These are phyloP conservation scores for Spheniscus humboldti DNA, from an alignment of 2,797 vertebrate genomes.

Conservation along the genomic window DNA sequence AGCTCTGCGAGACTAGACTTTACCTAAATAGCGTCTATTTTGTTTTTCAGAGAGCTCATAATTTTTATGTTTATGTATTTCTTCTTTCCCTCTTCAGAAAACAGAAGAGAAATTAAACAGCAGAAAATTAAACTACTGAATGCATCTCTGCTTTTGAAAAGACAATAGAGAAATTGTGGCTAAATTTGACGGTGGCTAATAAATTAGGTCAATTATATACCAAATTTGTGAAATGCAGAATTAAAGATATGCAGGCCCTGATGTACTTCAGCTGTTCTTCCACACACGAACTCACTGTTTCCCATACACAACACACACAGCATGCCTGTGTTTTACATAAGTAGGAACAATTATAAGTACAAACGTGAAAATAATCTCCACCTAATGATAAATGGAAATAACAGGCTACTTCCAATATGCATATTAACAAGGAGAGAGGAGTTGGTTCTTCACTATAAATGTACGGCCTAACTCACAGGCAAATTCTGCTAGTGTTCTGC, in stretches of 20 bases:
- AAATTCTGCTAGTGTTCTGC: slow-evolving; percentile 43
- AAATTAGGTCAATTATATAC: not conserved
- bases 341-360: slow-evolving; percentile 30
- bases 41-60: not conserved
- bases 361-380: slow-evolving; percentile 49
- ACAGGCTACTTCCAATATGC: slow-evolving; percentile 9
- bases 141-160: slow-evolving; percentile 27
- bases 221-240: slow-evolving; percentile 16
- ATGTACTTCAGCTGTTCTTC: slow-evolving; percentile 1
- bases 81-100: not conserved
- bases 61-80: not conserved
- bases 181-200: not conserved
- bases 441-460: not conserved
- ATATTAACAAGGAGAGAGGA: not conserved
- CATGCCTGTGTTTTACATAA: not conserved
- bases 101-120: not conserved
- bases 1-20: not conserved
- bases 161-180: not conserved
- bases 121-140: not conserved
- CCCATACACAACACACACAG: not conserved
- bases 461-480: not conserved
- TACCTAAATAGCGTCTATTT: not conserved
- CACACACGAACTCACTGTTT: not conserved
- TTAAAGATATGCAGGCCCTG: not conserved
- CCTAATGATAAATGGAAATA: slow-evolving; percentile 39